Evolutionary conservation across 2,888 invertebrate genomes (phyloP).

Genomic region (Lochmaea crataegi): DNA sequence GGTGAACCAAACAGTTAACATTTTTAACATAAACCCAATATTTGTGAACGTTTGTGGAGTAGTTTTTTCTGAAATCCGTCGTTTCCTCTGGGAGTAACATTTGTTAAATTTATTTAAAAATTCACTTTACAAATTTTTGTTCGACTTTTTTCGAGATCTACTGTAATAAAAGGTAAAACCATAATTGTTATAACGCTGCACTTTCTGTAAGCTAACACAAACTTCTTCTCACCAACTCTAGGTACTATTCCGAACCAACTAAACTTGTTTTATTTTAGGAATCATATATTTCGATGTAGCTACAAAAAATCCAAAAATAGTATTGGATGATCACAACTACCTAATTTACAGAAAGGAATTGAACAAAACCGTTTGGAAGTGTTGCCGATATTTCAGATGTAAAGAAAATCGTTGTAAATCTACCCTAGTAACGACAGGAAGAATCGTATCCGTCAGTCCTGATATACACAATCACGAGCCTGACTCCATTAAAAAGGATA

Average conservation of each 20-base stretch:
- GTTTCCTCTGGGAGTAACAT: too few relatives aligned
- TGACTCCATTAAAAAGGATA: constrained; percentile 45
- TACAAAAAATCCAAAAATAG: constrained; percentile 56
- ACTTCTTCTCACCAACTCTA: neutral
- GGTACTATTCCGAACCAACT: neutral
- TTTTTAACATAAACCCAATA: too few relatives aligned
- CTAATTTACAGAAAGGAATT: constrained; percentile 52
- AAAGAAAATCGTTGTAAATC: constrained; percentile 55
- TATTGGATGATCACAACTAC: constrained; percentile 53
- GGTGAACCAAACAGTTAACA: too few relatives aligned
- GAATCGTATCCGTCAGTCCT: constrained; percentile 52
- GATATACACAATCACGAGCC: constrained; percentile 52
- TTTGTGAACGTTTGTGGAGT: too few relatives aligned
- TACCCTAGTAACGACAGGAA: constrained; percentile 53
- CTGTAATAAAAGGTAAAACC: too few relatives aligned
- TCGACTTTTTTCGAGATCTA: too few relatives aligned
- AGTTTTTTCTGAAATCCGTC: too few relatives aligned
- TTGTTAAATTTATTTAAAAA: too few relatives aligned
- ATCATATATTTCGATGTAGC: constrained; percentile 54
- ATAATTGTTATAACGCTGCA: too few relatives aligned
- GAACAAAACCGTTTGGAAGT: constrained; percentile 55
- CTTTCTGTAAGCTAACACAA: neutral
- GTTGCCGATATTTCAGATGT: constrained; percentile 52
- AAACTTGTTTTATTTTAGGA: constrained; percentile 47
- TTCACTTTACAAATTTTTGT: too few relatives aligned